Evolutionary conservation across 2,888 invertebrate species (phyloP).

Genomic region (Volucella inflata): DNA sequence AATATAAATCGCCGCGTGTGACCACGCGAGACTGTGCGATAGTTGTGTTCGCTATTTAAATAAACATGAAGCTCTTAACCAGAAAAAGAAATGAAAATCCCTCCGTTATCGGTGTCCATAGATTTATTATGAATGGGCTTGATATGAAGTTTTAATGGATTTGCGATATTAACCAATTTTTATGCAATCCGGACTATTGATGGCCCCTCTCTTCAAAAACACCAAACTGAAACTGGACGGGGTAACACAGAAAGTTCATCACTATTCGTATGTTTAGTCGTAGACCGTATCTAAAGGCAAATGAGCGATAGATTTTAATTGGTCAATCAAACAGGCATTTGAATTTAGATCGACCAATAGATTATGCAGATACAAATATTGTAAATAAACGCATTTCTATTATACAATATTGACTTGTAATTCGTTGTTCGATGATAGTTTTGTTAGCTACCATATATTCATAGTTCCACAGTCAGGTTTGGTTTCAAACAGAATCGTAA

Average conservation of each 20-base stretch:
- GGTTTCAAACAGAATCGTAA: too few species aligned
- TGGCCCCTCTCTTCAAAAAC: neutral
- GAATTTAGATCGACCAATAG: conserved; percentile 42
- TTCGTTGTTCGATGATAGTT: neutral
- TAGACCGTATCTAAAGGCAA: neutral
- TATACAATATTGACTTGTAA: conserved; percentile 41
- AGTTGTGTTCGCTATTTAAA: conserved; percentile 6
- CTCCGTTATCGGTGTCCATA: conserved; percentile 15
- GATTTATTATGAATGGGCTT: conserved; percentile 57
- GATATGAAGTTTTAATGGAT: conserved; percentile 31
- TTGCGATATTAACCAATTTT: conserved; percentile 21
- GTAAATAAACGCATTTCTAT: neutral
- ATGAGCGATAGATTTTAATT: conserved; percentile 54
- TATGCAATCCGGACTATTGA: conserved; percentile 15
- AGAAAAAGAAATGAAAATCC: conserved; percentile 12
- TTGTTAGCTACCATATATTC: neutral
- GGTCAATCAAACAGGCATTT: conserved; percentile 57
- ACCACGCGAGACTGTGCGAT: neutral
- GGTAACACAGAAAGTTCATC: too few species aligned
- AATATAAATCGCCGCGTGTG: conserved; percentile 27
- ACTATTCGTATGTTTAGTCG: neutral
- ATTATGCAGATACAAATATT: conserved; percentile 53
- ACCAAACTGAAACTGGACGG: too few species aligned
- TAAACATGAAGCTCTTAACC: conserved; percentile 37
- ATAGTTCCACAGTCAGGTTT: too few species aligned